These are phyloP conservation scores for Coenonympha arcania DNA, from an alignment of 2,888 invertebrate species.

Conservation along the genomic window DNA sequence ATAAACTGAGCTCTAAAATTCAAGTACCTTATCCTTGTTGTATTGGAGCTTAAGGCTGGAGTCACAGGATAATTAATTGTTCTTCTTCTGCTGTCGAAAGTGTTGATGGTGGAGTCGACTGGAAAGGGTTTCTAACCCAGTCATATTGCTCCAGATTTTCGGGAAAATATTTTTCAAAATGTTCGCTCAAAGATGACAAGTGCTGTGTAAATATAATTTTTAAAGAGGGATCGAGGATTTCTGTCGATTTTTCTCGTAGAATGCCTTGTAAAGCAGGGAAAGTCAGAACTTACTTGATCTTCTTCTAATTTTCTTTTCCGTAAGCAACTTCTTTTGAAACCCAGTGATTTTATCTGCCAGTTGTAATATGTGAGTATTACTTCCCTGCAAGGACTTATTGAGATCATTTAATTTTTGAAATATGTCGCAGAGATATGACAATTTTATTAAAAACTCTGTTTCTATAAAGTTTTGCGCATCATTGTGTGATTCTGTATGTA, in stretches of 20 bases:
- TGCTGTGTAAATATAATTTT: constrained; percentile 27
- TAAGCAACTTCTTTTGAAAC: too few species aligned
- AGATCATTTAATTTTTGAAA: constrained; percentile 22
- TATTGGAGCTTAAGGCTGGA: constrained; percentile 27
- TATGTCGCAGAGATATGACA: constrained; percentile 23
- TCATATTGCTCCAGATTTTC: constrained; percentile 26
- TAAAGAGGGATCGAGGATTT: constrained; percentile 19
- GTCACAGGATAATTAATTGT: constrained; percentile 29
- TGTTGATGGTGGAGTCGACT: constrained; percentile 20
- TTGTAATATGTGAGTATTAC: constrained; percentile 1
- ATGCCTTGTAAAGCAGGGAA: constrained; percentile 24
- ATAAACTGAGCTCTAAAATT: constrained; percentile 19
- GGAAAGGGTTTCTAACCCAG: constrained; percentile 23
- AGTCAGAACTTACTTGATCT: constrained; percentile 16
- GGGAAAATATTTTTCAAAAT: constrained; percentile 9
- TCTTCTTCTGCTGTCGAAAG: constrained; percentile 28
- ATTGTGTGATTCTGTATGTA: too few species aligned
- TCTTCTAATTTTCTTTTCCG: constrained; percentile 26
- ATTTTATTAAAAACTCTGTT: too few species aligned
- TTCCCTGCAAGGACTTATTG: constrained; percentile 21
- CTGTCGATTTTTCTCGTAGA: constrained; percentile 14
- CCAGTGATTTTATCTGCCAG: too few species aligned
- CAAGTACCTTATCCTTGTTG: constrained; percentile 22
- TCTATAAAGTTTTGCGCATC: too few species aligned
- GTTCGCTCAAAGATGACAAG: constrained; percentile 13